Evolutionary conservation across 2,888 invertebrate species (phyloP), one percentile per base, ranked within the genome.

Genomic region (Ecdyonurus torrentis): DNA sequence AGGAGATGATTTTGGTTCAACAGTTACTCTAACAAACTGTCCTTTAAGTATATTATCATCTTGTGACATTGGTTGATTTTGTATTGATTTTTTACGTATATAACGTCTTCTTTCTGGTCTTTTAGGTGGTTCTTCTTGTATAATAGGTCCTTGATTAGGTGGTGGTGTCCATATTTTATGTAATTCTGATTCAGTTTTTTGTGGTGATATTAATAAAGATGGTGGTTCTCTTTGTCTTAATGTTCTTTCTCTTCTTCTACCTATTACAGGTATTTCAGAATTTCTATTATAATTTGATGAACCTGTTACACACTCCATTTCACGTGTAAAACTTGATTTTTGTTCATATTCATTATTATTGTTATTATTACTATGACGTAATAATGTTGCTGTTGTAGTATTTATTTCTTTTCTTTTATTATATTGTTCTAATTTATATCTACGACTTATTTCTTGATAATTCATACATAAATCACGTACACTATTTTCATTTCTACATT

Each of bases 381-480:
- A 78, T 73, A 3, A 78, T 78, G 68, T 78, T 76, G 20, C 72
- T 72, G 67, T 78, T 78, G 5, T 37, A 37, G 7, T 37, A 37
- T 37, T 37, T n/a, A 37, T 20, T 3, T 64, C 65, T 64, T 67
- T 67, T 24, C 67, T 60, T 23, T 65, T 66, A 53, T 67, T 64
- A 59, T 68, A 69, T 59, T 67, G 67, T 60, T 71, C 68, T 62
- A 70, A 63, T 65, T 69, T 68, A 55, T 67, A 63, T 37, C 70
- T 64, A 25, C 68, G 67, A 60, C 70, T 69, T 61, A 68, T 66
- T 60, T 71, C 71, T 59, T 69, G 69, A 66, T 71, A 72, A 52
- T 67, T 68, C 19, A 65, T 60, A 61, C 69, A 71, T 52, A 72
- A 65, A 23, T 69, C 67, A 58, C 67, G 68, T 58, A 70, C 68